A percentile compares a stretch with the other conserved stretches of the same genome.
These are phyloP conservation scores for Atta cephalotes DNA, from an alignment of 1,140 invertebrate genomes.

Conservation along the genomic window DNA sequence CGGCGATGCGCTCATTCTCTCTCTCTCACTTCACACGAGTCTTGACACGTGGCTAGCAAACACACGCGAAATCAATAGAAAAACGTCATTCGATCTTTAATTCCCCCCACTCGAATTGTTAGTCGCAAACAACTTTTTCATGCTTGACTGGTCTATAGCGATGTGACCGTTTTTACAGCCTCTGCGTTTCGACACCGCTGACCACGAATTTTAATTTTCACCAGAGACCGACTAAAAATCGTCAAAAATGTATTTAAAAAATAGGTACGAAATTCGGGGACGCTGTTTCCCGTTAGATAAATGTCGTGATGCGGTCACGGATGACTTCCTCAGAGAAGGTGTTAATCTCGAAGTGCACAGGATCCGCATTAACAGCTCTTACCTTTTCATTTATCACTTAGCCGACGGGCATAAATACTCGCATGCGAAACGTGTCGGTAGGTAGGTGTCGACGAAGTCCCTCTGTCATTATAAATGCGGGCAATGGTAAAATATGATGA, in stretches of 20 bases:
- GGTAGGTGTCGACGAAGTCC: not conserved
- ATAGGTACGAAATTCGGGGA: not conserved
- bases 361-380: constrained; percentile 27
- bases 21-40: not conserved
- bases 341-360: constrained; percentile 35
- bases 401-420: constrained; percentile 50
- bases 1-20: not conserved
- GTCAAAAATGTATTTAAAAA: not conserved
- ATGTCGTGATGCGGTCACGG: not conserved
- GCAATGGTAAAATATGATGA: not conserved
- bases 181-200: not conserved
- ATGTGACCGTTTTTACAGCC: not conserved
- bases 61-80: constrained; percentile 51
- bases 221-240: not conserved
- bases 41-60: not conserved
- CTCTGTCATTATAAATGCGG: not conserved
- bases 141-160: not conserved
- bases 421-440: constrained; percentile 47
- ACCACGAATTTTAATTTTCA: constrained; percentile 21
- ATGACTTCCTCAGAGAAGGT: not conserved
- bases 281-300: constrained; percentile 18
- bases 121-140: constrained; percentile 34
- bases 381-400: constrained; percentile 49
- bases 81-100: constrained; percentile 56
- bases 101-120: constrained; percentile 25